A percentile compares a stretch with the other conserved stretches of the same genome.
phyloP scores from a whole-genome alignment of 2,797 vertebrate genomes.

The Urosaurus nigricauda region DNA sequence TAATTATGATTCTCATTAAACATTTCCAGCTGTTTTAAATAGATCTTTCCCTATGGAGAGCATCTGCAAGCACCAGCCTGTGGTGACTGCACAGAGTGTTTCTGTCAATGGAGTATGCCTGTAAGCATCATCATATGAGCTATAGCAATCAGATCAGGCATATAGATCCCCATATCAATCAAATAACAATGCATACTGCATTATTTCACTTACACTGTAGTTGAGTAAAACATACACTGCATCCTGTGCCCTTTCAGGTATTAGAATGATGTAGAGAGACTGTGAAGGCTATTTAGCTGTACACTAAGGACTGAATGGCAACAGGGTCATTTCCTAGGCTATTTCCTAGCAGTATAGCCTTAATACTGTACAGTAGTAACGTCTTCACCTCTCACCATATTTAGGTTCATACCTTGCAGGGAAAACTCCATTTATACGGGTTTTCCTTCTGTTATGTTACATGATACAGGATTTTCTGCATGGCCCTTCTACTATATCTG shows the following conservation, averaged over 20 bases:
- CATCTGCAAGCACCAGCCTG: neutral
- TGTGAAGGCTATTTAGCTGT: neutral
- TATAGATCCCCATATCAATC: neutral
- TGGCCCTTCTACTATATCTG: neutral
- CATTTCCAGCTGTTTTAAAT: constrained; percentile 35
- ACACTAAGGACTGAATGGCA: neutral
- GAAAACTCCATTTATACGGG: neutral
- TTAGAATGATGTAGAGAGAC: neutral
- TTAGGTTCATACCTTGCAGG: neutral
- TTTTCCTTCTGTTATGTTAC: neutral
- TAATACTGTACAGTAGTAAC: neutral
- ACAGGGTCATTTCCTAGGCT: neutral
- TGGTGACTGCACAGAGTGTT: neutral
- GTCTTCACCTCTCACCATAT: neutral
- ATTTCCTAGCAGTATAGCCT: neutral
- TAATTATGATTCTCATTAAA: constrained; percentile 28
- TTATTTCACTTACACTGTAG: neutral
- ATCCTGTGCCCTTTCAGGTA: neutral
- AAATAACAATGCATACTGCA: neutral
- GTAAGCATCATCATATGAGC: neutral
- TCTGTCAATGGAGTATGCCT: constrained; percentile 14
- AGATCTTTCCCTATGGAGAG: constrained; percentile 5
- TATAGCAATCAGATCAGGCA: neutral
- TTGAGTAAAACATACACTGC: neutral
- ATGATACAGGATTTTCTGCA: neutral